Percentiles rank a stretch among this genome's conserved stretches.
Evolutionary conservation across 2,113 vertebrate species (phyloP).

Genomic region (Pseudorhombus dupliciocellatus): DNA sequence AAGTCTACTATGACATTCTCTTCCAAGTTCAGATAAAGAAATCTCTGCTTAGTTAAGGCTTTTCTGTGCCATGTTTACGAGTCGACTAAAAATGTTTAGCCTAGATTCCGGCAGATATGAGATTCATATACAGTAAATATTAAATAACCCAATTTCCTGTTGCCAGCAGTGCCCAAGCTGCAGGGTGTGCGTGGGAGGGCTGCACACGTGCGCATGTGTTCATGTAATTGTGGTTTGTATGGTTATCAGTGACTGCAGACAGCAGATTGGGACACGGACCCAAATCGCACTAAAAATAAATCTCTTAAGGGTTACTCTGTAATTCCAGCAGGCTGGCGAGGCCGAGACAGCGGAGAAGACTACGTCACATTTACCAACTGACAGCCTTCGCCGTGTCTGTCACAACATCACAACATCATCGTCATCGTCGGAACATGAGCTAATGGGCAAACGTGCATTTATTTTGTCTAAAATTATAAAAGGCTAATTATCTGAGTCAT

Average conservation of each 20-base stretch:
- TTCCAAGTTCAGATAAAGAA: constrained; percentile 40
- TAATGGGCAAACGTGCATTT: constrained; percentile 62
- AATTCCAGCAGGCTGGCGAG: constrained; percentile 52
- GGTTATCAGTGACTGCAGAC: constrained; percentile 59
- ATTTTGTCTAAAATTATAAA: constrained; percentile 62
- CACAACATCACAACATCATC: constrained; percentile 6
- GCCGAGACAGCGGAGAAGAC: neutral
- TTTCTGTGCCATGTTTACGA: constrained; percentile 1
- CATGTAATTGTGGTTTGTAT: constrained; percentile 47
- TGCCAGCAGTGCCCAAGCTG: constrained; percentile 16
- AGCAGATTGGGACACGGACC: constrained; percentile 55
- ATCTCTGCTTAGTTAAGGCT: constrained; percentile 39
- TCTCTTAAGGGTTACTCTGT: constrained; percentile 48
- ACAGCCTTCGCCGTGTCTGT: constrained; percentile 22
- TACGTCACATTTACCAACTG: neutral
- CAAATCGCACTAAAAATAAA: constrained; percentile 66
- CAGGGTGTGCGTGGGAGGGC: constrained; percentile 9
- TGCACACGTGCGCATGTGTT: constrained; percentile 34
- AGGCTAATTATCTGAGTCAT: constrained; percentile 64
- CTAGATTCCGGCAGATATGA: constrained; percentile 41
- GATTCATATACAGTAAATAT: constrained; percentile 32
- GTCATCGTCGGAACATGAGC: constrained; percentile 32
- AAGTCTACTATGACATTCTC: constrained; percentile 37
- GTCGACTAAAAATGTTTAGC: constrained; percentile 40
- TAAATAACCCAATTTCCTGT: constrained; percentile 18